phyloP scores from a whole-genome alignment of 2,888 invertebrate species.

The Stenodera caucasica region DNA sequence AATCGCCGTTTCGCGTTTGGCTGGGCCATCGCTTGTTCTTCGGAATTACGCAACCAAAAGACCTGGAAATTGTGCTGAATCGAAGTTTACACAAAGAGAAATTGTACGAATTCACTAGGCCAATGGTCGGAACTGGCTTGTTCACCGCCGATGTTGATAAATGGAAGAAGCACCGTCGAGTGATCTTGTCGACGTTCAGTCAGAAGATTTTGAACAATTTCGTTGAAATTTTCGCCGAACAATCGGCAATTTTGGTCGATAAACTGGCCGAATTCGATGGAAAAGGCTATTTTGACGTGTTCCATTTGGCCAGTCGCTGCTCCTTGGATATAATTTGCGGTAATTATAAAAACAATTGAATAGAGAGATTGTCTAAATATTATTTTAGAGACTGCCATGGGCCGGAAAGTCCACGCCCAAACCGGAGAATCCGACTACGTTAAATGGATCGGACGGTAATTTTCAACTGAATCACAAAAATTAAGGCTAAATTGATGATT shows the following conservation, averaged over 20 bases:
- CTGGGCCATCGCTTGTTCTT: constrained; percentile 40
- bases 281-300: constrained; percentile 58
- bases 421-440: constrained; percentile 58
- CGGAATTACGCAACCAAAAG: constrained; percentile 38
- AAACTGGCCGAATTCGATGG: constrained; percentile 53
- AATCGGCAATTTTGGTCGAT: constrained; percentile 58
- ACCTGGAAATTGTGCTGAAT: constrained; percentile 42
- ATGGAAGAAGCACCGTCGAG: constrained; percentile 63
- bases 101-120: constrained; percentile 35
- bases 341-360: constrained; percentile 42
- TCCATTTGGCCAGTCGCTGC: constrained; percentile 60
- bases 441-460: constrained; percentile 4
- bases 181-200: constrained; percentile 66
- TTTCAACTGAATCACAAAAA: neutral
- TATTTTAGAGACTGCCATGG: constrained; percentile 68
- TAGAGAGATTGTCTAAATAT: no score
- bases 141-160: constrained; percentile 46
- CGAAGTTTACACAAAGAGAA: constrained; percentile 39
- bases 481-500: neutral
- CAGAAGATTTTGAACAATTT: constrained; percentile 65
- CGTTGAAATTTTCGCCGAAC: constrained; percentile 63
- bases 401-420: constrained; percentile 62
- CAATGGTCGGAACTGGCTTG: constrained; percentile 37
- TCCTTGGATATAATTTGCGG: constrained; percentile 67
- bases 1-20: constrained; percentile 37